phyloP scores from a whole-genome alignment of 2,888 invertebrate species.

The Nymphalis c-album region DNA sequence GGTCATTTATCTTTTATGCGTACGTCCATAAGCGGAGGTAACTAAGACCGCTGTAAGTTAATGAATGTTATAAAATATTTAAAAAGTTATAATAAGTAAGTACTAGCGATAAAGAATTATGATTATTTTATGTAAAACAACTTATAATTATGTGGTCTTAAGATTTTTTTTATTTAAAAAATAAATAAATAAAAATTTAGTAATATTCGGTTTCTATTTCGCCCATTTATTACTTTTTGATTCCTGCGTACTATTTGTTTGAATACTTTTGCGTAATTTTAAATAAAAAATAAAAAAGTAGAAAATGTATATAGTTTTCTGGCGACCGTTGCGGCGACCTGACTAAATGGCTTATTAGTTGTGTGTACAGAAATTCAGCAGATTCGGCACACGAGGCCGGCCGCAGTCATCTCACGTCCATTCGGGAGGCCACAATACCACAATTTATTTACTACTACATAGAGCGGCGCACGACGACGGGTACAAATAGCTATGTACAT shows the following conservation, averaged over 20 bases:
- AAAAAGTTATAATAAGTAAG: no score
- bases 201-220: no score
- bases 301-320: not conserved
- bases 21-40: no score
- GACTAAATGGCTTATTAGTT: constrained; percentile 29
- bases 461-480: constrained; percentile 26
- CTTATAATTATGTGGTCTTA: no score
- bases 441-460: constrained; percentile 35
- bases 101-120: no score
- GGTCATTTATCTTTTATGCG: no score
- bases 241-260: no score
- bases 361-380: constrained; percentile 27
- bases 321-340: constrained; percentile 9
- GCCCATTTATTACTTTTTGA: no score
- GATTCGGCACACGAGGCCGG: constrained; percentile 24
- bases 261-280: not conserved
- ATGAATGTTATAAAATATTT: no score
- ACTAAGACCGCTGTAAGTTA: not conserved
- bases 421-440: constrained; percentile 34
- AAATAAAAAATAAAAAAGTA: not conserved
- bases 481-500: constrained; percentile 32
- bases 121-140: no score
- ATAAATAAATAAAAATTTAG: no score
- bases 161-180: no score
- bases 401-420: constrained; percentile 37